phyloP scores from a whole-genome alignment of 2,888 invertebrate genomes.

The Lymantria dispar region DNA sequence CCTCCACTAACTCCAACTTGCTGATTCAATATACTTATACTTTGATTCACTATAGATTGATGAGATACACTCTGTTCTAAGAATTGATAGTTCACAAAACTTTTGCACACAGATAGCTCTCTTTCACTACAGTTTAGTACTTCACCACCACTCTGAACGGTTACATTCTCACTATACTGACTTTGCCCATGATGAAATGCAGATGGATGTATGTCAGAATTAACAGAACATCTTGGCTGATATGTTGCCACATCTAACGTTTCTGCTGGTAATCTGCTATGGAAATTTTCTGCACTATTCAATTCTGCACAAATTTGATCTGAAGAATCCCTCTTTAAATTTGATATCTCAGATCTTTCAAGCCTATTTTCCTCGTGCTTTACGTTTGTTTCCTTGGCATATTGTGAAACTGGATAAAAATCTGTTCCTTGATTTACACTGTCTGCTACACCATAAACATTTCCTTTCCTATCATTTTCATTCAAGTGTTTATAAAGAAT shows the following conservation, averaged over 20 bases:
- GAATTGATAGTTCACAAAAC: conserved; percentile 78
- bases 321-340: conserved; percentile 54
- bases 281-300: conserved; percentile 57
- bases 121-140: conserved; percentile 60
- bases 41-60: conserved; percentile 78
- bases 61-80: conserved; percentile 79
- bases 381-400: conserved; percentile 51
- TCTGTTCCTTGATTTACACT: conserved; percentile 50
- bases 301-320: conserved; percentile 48
- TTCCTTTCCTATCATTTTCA: conserved; percentile 55
- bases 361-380: conserved; percentile 51
- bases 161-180: conserved; percentile 63
- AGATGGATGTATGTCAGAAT: conserved; percentile 53
- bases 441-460: conserved; percentile 50
- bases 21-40: conserved; percentile 78
- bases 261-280: conserved; percentile 52
- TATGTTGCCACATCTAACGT: conserved; percentile 55
- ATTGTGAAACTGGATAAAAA: conserved; percentile 53
- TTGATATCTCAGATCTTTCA: conserved; percentile 36
- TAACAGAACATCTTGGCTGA: conserved; percentile 56
- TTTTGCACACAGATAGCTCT: conserved; percentile 63
- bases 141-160: conserved; percentile 59
- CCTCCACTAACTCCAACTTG: conserved; percentile 72
- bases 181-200: conserved; percentile 55
- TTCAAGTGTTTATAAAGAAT: conserved; percentile 59